phyloP scores from a whole-genome alignment of 2,797 vertebrate genomes.

The Pseudochaenichthys georgianus region DNA sequence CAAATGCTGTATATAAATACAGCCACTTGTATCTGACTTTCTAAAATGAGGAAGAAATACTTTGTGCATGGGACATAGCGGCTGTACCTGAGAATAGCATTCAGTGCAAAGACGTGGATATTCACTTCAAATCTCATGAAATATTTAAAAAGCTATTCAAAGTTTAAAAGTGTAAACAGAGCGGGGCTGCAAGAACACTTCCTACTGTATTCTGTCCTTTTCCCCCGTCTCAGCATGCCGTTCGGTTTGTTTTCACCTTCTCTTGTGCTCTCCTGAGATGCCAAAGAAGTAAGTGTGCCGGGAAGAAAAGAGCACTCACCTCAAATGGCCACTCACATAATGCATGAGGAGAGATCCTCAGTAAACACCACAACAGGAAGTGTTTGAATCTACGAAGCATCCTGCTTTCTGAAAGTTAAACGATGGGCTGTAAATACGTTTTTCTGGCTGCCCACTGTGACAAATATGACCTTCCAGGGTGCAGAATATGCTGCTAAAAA shows the following conservation, averaged over 20 bases:
- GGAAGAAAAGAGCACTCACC: constrained; percentile 68
- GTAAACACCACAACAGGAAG: constrained; percentile 75
- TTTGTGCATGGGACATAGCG: constrained; percentile 16
- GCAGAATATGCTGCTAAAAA: constrained; percentile 11
- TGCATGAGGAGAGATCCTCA: constrained; percentile 61
- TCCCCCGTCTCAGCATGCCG: constrained; percentile 23
- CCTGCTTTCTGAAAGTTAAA: constrained; percentile 72
- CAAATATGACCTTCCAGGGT: constrained; percentile 30
- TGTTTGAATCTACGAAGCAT: constrained; percentile 63
- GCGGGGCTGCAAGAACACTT: constrained; percentile 30
- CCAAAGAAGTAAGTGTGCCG: constrained; percentile 66
- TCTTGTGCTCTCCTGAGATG: constrained; percentile 63
- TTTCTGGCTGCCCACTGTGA: constrained; percentile 41
- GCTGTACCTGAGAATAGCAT: constrained; percentile 13
- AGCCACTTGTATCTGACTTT: not conserved
- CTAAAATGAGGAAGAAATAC: constrained; percentile 18
- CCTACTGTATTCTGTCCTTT: constrained; percentile 43
- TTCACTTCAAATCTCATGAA: constrained; percentile 59
- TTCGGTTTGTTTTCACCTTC: constrained; percentile 57
- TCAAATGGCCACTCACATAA: constrained; percentile 69
- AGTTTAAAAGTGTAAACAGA: constrained; percentile 64
- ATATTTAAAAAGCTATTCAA: constrained; percentile 57
- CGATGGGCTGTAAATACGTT: constrained; percentile 47
- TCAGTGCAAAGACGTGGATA: constrained; percentile 14
- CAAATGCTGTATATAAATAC: not conserved